Evolutionary conservation across 2,888 invertebrate species (phyloP).

Genomic region (Dorcus parallelipipedus): DNA sequence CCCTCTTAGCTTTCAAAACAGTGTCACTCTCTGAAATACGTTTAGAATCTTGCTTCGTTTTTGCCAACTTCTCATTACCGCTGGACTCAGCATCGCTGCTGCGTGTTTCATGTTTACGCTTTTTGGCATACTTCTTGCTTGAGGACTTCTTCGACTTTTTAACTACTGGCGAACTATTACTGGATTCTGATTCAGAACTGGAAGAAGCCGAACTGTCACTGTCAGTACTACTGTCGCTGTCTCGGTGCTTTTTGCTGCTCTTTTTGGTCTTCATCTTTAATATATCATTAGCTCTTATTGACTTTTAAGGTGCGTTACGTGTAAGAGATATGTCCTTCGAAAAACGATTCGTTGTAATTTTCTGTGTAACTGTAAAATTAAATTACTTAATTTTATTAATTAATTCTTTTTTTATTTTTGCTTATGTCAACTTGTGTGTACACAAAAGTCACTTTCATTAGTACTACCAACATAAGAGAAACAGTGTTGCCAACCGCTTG

Average conservation of each 20-base stretch:
- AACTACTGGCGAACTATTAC: background rate
- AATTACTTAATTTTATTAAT: no score
- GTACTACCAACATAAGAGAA: no score
- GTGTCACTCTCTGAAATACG: constrained; percentile 1
- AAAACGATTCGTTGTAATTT: no score
- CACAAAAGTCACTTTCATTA: no score
- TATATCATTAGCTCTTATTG: no score
- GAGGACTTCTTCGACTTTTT: constrained; percentile 1
- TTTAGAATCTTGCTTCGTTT: background rate
- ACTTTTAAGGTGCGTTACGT: no score
- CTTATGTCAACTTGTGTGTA: no score
- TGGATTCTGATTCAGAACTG: background rate
- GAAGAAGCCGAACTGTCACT: background rate
- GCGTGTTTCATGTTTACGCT: background rate
- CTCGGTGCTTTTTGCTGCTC: background rate
- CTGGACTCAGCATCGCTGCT: background rate
- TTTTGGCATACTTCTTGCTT: background rate
- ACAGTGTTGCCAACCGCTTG: no score
- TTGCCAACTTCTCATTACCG: background rate
- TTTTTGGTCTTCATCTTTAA: background rate
- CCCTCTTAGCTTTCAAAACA: constrained; percentile 10
- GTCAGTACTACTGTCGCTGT: background rate
- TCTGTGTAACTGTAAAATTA: no score
- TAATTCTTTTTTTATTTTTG: no score
- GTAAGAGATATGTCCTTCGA: no score